Evolutionary conservation across 2,113 vertebrate species (phyloP), one percentile per base, ranked within the genome.

Genomic region (Ramphastos sulfuratus): DNA sequence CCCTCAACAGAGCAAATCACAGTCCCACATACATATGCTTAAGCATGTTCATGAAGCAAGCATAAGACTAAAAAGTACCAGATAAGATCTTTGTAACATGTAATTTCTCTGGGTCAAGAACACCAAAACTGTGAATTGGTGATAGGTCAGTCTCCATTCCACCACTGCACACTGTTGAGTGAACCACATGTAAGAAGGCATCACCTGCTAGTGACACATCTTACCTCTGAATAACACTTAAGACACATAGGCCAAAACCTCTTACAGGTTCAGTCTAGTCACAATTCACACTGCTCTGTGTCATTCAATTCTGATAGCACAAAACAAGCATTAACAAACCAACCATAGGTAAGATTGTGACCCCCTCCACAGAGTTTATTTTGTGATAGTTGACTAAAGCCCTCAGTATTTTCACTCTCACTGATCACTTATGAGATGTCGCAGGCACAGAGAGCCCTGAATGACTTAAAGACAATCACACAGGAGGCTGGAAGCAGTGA

Each of bases 31-130:
- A 79, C n/a, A 7, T 4, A 13, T 0, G 4, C 21, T 39, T 30
- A 19, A 64, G 50, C 4, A 15, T 11, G 25, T 14, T 15, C 44
- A 15, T 44, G 17, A 42, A 19, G 42, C 10, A 48, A 60, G 15
- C 12, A 77, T 7, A n/a, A 85, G 17, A 50, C 31, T 69, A 65
- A 85, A 27, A 69, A 75, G 58, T 4, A 24, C 11, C 9, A 37
- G 3, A 0, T 0, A 1, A 59, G 78, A 25, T 13, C 12, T 54
- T n/a, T 66, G 23, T 19, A 15, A 23, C 1, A 1, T 6, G 4
- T 7, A 2, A 16, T 3, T 85, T 7, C 35, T 33, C 71, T 23
- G 59, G 11, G 17, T 48, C 33, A 64, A 59, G 39, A 59, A 16
- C 21, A 56, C 6, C 42, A 20, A 20, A 58, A 33, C 3, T 25